Evolutionary conservation across 2,113 vertebrate species (phyloP), one percentile per base, ranked within the genome.

Genomic region (Donacobius atricapilla): DNA sequence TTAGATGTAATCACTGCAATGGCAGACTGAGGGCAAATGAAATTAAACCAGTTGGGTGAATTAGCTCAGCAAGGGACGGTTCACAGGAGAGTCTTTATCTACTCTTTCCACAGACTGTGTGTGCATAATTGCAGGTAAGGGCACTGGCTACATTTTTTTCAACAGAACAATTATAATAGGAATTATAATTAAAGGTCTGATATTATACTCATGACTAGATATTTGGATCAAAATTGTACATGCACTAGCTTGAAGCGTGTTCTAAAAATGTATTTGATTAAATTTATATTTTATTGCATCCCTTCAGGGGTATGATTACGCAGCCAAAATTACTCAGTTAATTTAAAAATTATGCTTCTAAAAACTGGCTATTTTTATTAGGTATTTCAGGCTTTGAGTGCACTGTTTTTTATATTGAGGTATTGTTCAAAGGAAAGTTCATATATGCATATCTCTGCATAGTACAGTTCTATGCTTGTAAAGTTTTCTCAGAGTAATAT

Each of bases 291-390:
- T 96, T 94, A 96, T 93, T 93, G 78, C 35, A 91, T 93, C 40
- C 83, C 75, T 96, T 96, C 79, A 95, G 78, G 87, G 76, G 37
- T 89, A 63, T 94, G 86, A 87, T 91, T 96, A 87, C 92, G 73
- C 94, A 93, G 69, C 40, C 85, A 96, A 83, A 96, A 79, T 96
- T 66, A 96, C 89, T 94, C 68, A 56, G 94, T 93, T 95, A 97
- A 92, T 97, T 96, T 96, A 51, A 94, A 96, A 97, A 92, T 86
- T 39, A 76, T 89, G 31, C 66, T 96, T 97, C 78, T 92, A 96
- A 96, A 96, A 95, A 39, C 25, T 70, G 39, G 27, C 16, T 66
- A 64, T 93, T 95, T 96, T 94, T 92, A 89, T 87, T 72, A 95
- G 88, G 75, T 86, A 64, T 94, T 76, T 92, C 39, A 76, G 83